Evolutionary conservation across 2,797 vertebrate species (phyloP).

Genomic region (Acanthopagrus latus): DNA sequence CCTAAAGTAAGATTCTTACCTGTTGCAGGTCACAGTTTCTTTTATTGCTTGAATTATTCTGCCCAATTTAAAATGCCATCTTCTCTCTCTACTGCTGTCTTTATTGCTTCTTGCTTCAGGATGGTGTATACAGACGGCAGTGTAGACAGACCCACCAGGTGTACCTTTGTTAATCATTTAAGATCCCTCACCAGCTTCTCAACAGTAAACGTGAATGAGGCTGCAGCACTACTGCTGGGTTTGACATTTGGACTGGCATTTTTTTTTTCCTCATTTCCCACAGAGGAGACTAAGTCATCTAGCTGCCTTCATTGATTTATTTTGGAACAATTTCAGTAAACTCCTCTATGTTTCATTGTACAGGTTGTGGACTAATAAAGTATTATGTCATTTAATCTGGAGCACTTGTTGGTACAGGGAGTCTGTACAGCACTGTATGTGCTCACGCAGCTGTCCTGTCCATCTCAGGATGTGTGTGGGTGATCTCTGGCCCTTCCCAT

Average conservation of each 20-base stretch:
- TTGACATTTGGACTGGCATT: not conserved
- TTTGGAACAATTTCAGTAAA: not conserved
- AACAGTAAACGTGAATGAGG: not conserved
- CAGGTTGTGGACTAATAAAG: not conserved
- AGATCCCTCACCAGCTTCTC: not conserved
- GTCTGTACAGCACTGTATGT: not conserved
- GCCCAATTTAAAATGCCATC: not conserved
- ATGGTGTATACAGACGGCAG: not conserved
- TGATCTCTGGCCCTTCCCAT: slow-evolving; percentile 6
- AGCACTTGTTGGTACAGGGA: not conserved
- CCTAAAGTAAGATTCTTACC: not conserved
- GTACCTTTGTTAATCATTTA: not conserved
- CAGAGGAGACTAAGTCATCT: not conserved
- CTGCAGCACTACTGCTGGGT: not conserved
- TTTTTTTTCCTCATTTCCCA: too few relatives aligned
- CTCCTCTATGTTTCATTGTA: not conserved
- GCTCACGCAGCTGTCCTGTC: not conserved
- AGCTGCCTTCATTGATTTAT: not conserved
- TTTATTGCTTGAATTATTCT: not conserved
- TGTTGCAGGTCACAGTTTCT: not conserved
- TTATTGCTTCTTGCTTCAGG: not conserved
- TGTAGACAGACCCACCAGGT: not conserved
- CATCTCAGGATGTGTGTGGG: slow-evolving; percentile 1
- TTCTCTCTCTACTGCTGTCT: not conserved
- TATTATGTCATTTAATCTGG: not conserved